Evolutionary conservation across 2,797 vertebrate species (phyloP).

Genomic region (Podargus strigoides): DNA sequence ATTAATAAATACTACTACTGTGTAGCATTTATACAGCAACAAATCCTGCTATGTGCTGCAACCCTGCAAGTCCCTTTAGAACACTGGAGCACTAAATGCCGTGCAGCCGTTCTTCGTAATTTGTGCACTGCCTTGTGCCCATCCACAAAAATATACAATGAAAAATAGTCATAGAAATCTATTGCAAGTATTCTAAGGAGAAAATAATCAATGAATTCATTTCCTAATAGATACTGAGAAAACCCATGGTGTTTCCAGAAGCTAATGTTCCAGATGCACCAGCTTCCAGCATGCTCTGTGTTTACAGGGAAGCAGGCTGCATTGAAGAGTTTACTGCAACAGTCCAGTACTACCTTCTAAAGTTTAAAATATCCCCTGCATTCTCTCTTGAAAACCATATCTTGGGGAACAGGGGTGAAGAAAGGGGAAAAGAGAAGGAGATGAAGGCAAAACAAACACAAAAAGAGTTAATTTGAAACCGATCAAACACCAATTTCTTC

Average conservation of each 20-base stretch:
- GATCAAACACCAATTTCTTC: conserved; percentile 49
- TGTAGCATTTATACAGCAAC: background rate
- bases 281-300: background rate
- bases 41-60: background rate
- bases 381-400: background rate
- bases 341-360: background rate
- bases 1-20: background rate
- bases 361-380: background rate
- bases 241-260: background rate
- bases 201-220: background rate
- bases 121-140: background rate
- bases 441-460: conserved; percentile 34
- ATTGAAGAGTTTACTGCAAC: background rate
- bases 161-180: background rate
- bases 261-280: background rate
- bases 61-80: background rate
- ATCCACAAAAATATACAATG: background rate
- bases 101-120: background rate
- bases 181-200: background rate
- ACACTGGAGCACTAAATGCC: background rate
- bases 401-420: background rate
- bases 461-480: conserved; percentile 78
- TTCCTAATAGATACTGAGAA: background rate
- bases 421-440: background rate
- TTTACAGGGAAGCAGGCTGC: background rate